A percentile compares a stretch with the other conserved stretches of the same genome.
Conservation (phyloP, 2,797 vertebrate genomes). For the Poeciliopsis turneri region DNA sequence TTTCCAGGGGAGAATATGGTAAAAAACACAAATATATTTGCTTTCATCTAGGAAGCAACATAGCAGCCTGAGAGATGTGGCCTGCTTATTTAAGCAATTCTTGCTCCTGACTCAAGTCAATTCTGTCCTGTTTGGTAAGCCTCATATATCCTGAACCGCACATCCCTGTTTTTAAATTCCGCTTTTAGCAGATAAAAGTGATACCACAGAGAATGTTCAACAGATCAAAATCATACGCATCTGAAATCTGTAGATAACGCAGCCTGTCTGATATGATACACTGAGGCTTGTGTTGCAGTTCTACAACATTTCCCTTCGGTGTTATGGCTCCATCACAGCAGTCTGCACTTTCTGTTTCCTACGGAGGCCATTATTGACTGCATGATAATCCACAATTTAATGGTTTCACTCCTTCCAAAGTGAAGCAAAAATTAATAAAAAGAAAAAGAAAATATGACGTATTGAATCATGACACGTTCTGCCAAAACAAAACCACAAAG, state of each 20-base stretch:
- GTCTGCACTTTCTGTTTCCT: conserved; percentile 17
- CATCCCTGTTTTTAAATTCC: conserved; percentile 36
- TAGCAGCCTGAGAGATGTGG: conserved; percentile 25
- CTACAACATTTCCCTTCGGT: conserved; percentile 52
- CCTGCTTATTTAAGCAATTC: conserved; percentile 37
- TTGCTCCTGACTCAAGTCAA: conserved; percentile 25
- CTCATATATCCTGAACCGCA: conserved; percentile 3
- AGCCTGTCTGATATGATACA: conserved; percentile 36
- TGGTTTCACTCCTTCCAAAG: neutral
- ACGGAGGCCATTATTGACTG: conserved; percentile 29
- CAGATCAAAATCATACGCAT: conserved; percentile 29
- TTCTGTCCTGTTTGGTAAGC: conserved; percentile 34
- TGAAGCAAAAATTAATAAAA: neutral
- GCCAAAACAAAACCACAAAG: neutral
- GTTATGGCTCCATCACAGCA: conserved; percentile 42
- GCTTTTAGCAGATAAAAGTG: conserved; percentile 38
- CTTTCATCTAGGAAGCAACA: conserved; percentile 19
- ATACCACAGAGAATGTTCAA: conserved; percentile 12
- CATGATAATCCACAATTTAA: neutral
- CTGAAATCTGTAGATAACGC: conserved; percentile 34
- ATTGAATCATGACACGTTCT: neutral
- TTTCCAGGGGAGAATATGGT: neutral
- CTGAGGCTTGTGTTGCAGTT: conserved; percentile 37
- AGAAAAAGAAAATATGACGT: neutral
- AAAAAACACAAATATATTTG: conserved; percentile 3